These are phyloP conservation scores for Lasioglossum baleicum DNA, from an alignment of 1,140 invertebrate species.

Conservation along the genomic window DNA sequence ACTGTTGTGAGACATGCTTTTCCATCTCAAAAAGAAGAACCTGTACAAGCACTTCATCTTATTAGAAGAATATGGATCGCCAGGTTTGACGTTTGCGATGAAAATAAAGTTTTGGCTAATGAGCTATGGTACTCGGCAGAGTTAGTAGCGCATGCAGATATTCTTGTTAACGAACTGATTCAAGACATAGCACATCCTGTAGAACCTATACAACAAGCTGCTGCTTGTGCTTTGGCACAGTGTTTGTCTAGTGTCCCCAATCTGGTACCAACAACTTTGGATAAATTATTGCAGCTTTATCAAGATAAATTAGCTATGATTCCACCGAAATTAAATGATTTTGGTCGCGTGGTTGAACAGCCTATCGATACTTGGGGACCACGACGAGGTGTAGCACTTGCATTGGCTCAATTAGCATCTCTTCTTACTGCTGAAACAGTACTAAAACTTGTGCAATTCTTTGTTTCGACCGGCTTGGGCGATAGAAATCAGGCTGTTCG, in stretches of 20 bases:
- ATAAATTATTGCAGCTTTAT: constrained; percentile 87
- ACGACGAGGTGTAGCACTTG: constrained; percentile 92
- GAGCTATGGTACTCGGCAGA: constrained; percentile 85
- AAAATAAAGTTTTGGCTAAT: constrained; percentile 85
- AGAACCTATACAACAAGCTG: constrained; percentile 88
- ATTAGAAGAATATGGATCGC: constrained; percentile 89
- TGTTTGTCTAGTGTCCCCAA: constrained; percentile 82
- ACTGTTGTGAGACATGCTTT: constrained; percentile 84
- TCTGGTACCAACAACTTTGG: constrained; percentile 82
- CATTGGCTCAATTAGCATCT: constrained; percentile 87
- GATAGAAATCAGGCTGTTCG: constrained; percentile 92
- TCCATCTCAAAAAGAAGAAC: constrained; percentile 83
- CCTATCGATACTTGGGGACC: constrained; percentile 93
- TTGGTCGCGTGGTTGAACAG: constrained; percentile 93
- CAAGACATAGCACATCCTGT: constrained; percentile 89
- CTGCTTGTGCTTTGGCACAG: constrained; percentile 87
- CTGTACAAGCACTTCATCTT: constrained; percentile 82
- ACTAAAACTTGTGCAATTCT: constrained; percentile 87
- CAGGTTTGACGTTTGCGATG: constrained; percentile 86
- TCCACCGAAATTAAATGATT: constrained; percentile 92
- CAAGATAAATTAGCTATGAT: constrained; percentile 89
- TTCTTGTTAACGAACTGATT: constrained; percentile 84
- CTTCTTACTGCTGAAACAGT: constrained; percentile 86
- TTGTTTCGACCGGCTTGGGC: constrained; percentile 92
- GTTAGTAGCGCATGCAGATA: constrained; percentile 81